These are phyloP conservation scores for Enoplosus armatus DNA, from an alignment of 2,797 vertebrate species.

Conservation along the genomic window DNA sequence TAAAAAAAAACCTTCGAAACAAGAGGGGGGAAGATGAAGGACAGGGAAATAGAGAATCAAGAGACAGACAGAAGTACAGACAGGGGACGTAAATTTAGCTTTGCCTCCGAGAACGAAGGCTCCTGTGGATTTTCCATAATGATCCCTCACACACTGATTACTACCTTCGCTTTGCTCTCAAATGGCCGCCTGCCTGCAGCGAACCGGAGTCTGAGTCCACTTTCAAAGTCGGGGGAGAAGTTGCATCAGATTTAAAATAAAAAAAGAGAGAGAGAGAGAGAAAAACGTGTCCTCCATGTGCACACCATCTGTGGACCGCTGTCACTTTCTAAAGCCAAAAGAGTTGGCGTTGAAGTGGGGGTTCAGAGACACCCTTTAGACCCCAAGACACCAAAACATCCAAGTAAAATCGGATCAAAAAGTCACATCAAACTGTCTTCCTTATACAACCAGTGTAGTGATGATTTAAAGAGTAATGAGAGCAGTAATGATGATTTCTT, in stretches of 20 bases:
- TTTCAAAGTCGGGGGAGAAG: conserved; percentile 54
- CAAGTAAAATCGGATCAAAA: neutral
- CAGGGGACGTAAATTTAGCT: conserved; percentile 69
- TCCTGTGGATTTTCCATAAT: conserved; percentile 78
- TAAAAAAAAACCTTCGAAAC: conserved; percentile 42
- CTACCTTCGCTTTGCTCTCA: conserved; percentile 67
- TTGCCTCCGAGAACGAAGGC: conserved; percentile 60
- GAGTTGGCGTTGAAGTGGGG: too few relatives aligned
- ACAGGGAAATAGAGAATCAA: conserved; percentile 18
- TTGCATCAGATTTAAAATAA: conserved; percentile 73
- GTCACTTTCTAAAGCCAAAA: conserved; percentile 3
- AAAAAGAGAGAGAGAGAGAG: neutral
- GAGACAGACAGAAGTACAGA: conserved; percentile 43
- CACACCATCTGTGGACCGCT: conserved; percentile 28
- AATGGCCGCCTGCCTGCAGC: conserved; percentile 44
- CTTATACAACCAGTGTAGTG: neutral
- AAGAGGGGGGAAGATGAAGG: conserved; percentile 11
- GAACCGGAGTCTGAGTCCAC: conserved; percentile 11
- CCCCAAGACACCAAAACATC: neutral
- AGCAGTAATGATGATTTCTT: neutral
- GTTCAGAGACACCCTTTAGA: too few relatives aligned
- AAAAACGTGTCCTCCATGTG: conserved; percentile 41
- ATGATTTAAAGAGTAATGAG: too few relatives aligned
- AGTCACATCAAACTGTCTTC: neutral
- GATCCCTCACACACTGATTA: conserved; percentile 76